Evolutionary conservation across 2,888 invertebrate species (phyloP).

Genomic region (Lypha dubia): DNA sequence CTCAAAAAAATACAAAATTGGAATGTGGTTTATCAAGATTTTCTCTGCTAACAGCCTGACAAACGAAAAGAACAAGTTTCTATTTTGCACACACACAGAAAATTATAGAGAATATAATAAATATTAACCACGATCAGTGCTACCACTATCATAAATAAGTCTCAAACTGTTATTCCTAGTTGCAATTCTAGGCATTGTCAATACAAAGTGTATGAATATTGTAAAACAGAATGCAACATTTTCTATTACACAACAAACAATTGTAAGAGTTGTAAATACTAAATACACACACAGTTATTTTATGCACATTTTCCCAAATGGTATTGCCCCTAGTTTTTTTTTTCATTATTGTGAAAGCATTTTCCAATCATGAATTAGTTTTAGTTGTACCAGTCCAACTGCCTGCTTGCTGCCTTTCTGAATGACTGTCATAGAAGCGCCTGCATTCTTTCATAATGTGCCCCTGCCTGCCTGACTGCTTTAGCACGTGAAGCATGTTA

Average conservation of each 20-base stretch:
- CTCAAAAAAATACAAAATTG: constrained; percentile 12
- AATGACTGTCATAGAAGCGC: constrained; percentile 43
- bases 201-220: neutral
- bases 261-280: neutral
- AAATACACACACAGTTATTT: neutral
- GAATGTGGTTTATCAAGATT: constrained; percentile 52
- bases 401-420: constrained; percentile 31
- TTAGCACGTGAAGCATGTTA: constrained; percentile 68
- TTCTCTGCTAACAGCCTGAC: neutral
- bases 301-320: constrained; percentile 15
- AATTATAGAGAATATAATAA: neutral
- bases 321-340: constrained; percentile 41
- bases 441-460: constrained; percentile 62
- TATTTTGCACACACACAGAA: constrained; percentile 32
- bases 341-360: constrained; percentile 40
- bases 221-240: constrained; percentile 26
- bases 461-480: constrained; percentile 51
- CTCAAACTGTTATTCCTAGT: neutral
- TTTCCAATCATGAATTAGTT: constrained; percentile 57
- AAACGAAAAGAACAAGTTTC: constrained; percentile 41
- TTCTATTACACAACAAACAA: constrained; percentile 12
- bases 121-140: neutral
- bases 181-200: constrained; percentile 28
- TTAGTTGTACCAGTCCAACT: constrained; percentile 25
- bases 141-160: constrained; percentile 13